Conservation (phyloP, 2,888 invertebrate species). For the Erebia palarica region DNA sequence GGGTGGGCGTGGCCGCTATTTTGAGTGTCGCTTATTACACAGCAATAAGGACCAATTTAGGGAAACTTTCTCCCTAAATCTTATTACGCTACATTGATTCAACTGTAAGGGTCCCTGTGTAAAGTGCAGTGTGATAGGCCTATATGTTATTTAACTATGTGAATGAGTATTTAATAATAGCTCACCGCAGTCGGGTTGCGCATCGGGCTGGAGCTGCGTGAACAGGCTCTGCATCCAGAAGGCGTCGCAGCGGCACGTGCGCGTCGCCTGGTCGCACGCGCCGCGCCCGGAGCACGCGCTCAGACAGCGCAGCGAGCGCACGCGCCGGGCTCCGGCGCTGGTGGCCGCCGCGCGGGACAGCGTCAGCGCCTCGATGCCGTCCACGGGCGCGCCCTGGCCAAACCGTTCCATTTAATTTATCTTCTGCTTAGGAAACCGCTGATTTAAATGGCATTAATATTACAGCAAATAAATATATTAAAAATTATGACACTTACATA, state of each 20-base stretch:
- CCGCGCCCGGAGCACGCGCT: constrained; percentile 97
- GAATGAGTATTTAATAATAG: constrained; percentile 13
- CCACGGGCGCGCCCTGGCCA: constrained; percentile 58
- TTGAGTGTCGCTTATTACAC: too few species aligned
- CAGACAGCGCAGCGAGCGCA: constrained; percentile 94
- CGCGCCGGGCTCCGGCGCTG: constrained; percentile 84
- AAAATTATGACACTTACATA: too few species aligned
- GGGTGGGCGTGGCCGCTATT: too few species aligned
- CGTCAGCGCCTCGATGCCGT: constrained; percentile 49
- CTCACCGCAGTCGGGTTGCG: constrained; percentile 91
- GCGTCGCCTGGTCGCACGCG: constrained; percentile 90
- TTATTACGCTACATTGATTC: too few species aligned
- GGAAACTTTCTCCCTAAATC: too few species aligned
- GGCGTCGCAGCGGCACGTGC: constrained; percentile 94
- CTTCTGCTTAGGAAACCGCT: too few species aligned
- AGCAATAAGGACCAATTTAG: too few species aligned
- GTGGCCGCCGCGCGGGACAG: constrained; percentile 52
- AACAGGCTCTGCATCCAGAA: constrained; percentile 97
- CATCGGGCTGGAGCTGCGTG: constrained; percentile 89
- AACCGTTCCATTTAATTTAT: not conserved
- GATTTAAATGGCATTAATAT: too few species aligned
- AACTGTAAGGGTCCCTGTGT: too few species aligned
- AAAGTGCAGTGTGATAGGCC: too few species aligned
- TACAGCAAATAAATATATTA: too few species aligned
- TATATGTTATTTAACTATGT: too few species aligned